Conservation (phyloP, 2,113 vertebrate genomes). For the Malurus melanocephalus region DNA sequence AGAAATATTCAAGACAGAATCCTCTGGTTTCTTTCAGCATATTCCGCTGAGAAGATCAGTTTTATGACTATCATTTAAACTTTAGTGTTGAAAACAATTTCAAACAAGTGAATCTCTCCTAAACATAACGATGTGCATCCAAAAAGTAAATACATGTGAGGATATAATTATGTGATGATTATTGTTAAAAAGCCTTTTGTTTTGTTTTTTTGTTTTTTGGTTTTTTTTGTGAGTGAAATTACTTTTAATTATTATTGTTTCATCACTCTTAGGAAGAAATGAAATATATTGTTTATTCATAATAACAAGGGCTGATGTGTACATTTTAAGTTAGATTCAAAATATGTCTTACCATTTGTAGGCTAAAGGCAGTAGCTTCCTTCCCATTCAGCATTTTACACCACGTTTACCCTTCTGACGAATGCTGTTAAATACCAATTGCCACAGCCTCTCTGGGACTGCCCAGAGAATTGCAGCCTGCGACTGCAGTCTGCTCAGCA, state of each 20-base stretch:
- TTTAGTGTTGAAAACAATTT: neutral
- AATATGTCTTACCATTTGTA: neutral
- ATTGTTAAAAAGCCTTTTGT: neutral
- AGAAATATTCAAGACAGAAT: neutral
- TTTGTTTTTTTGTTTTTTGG: too few relatives aligned
- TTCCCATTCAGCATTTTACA: neutral
- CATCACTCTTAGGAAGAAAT: neutral
- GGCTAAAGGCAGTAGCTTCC: neutral
- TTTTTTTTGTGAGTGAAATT: neutral
- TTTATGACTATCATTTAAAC: neutral
- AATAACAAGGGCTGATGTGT: neutral
- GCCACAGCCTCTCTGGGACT: neutral
- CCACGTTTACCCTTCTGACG: neutral
- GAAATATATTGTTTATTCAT: neutral
- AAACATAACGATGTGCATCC: neutral
- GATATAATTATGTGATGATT: neutral
- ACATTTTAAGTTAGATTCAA: neutral
- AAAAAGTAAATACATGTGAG: neutral
- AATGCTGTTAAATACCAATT: neutral
- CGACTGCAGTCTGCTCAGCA: neutral
- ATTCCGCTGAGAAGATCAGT: neutral
- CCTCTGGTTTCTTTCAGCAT: neutral
- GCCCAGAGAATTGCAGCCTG: neutral
- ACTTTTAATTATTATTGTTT: neutral
- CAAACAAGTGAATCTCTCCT: neutral